These are phyloP conservation scores for Rhagium mordax DNA, from an alignment of 2,888 invertebrate species.

Conservation along the genomic window DNA sequence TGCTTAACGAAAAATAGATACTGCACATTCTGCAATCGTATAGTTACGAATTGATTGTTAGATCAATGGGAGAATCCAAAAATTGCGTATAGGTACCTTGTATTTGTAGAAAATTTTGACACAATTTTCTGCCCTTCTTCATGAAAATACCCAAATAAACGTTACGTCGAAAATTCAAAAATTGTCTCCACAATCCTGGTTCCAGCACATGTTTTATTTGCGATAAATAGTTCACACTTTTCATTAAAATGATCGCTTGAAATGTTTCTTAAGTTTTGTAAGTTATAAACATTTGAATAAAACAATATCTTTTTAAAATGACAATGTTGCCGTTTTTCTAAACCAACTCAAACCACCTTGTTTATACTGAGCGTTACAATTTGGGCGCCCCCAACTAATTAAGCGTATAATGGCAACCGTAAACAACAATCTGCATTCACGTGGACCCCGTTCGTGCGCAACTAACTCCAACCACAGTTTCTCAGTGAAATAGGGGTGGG, in stretches of 20 bases:
- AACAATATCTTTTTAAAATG: no score
- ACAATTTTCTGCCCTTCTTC: background rate
- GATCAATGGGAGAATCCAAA: no score
- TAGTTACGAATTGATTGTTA: no score
- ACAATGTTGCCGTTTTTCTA: no score
- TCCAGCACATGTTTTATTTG: background rate
- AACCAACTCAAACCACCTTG: no score
- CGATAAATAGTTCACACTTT: background rate
- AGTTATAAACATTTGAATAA: no score
- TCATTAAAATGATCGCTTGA: background rate
- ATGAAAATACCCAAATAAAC: background rate
- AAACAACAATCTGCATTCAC: background rate
- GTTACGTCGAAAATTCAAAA: no score
- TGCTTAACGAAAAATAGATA: no score
- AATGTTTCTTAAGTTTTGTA: no score
- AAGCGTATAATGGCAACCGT: background rate
- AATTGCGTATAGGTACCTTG: background rate
- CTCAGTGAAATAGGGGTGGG: background rate
- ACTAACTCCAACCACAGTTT: background rate
- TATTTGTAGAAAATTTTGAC: background rate
- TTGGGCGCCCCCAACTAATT: background rate
- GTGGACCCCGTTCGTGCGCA: background rate
- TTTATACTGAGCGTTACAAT: background rate
- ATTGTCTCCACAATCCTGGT: no score
- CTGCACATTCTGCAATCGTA: no score